Base-by-base conservation (phyloP, 2,113 vertebrate genomes). In the Plotosus lineatus region DNA sequence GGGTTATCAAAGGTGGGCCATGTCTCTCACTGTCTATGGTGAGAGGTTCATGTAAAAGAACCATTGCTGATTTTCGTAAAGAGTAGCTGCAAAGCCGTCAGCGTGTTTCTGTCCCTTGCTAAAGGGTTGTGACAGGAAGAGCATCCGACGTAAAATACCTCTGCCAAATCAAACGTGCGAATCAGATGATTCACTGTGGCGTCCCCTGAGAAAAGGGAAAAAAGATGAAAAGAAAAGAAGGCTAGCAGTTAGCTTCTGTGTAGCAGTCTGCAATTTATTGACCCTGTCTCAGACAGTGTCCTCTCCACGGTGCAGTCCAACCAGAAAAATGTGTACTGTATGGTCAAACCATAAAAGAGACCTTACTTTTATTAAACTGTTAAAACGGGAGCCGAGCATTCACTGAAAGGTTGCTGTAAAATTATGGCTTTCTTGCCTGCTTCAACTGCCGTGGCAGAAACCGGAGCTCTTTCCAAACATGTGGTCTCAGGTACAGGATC, bases 381-480 rank as follows among this genome's bases (percentile, higher is more conserved):
- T 74, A 60, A 85, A 80, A 77, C 61, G 53, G 53, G 51, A 78
- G 73, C 69, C 76, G 28, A 40, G 58, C 63, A 75, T 85, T 42
- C 68, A 78, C 48, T 78, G 48, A 40, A 46, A 50, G 60, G 63
- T 76, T 63, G 69, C 78, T 69, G 81, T 85, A 82, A 82, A 68
- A 77, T 69, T 75, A 40, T 79, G 76, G 65, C 69, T 80, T 72
- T 85, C 68, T 61, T 68, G 36, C 73, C 44, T 73, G 40, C 55
- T 79, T 48, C 72, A 65, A 28, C 55, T 68, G 68, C 66, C 55
- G 11, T 61, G 31, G 28, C 19, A 38, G 74, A 77, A 82, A 84
- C 58, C 23, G 48, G 77, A 78, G 80, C 77, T 79, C 72, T 73
- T 69, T 77, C 77, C 71, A 80, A 85, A 86, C 84, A 79, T 77